phyloP scores from a whole-genome alignment of 2,888 invertebrate species.

The Archips crataeganus region DNA sequence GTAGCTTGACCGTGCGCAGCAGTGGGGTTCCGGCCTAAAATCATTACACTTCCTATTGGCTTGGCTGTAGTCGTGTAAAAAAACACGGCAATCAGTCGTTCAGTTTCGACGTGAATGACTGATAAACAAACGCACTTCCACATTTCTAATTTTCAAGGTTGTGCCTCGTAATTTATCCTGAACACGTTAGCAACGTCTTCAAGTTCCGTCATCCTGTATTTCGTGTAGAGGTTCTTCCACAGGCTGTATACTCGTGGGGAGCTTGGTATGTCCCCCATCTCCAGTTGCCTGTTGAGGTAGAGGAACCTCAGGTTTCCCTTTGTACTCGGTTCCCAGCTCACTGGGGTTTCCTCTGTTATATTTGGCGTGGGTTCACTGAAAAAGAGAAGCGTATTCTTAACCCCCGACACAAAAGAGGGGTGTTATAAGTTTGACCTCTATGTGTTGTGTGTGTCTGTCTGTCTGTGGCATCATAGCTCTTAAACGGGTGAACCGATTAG shows the following conservation, averaged over 20 bases:
- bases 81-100: too few species aligned
- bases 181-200: not conserved
- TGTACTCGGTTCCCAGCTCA: not conserved
- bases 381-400: not conserved
- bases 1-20: too few species aligned
- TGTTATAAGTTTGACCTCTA: too few species aligned
- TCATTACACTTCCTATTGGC: too few species aligned
- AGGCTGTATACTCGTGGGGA: not conserved
- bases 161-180: not conserved
- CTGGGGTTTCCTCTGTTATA: not conserved
- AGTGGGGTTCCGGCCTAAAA: too few species aligned
- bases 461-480: too few species aligned
- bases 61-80: too few species aligned
- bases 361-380: not conserved
- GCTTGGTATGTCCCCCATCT: not conserved
- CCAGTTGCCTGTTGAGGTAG: not conserved
- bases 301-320: not conserved
- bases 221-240: constrained; percentile 1
- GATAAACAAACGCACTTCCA: too few species aligned
- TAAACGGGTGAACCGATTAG: too few species aligned
- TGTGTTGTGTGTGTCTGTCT: too few species aligned
- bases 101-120: too few species aligned
- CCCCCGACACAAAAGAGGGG: too few species aligned
- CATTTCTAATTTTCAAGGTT: not conserved
- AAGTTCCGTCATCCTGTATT: not conserved